phyloP scores from a whole-genome alignment of 2,113 vertebrate species.

The Passer domesticus region DNA sequence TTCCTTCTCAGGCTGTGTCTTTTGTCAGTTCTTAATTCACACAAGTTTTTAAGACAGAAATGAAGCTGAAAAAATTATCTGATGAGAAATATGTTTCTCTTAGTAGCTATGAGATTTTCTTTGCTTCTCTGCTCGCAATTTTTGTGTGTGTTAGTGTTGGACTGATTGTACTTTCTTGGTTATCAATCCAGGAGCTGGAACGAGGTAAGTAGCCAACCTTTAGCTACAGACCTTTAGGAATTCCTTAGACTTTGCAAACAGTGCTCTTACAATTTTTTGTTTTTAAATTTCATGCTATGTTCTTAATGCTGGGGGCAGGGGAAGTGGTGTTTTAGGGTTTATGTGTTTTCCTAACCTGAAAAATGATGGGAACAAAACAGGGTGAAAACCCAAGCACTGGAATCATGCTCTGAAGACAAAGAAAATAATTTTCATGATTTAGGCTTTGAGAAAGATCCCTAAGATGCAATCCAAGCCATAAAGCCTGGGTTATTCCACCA shows the following conservation, averaged over 20 bases:
- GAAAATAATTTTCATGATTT: neutral
- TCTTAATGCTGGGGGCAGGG: neutral
- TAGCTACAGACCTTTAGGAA: neutral
- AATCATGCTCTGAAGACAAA: neutral
- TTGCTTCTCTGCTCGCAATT: constrained; percentile 46
- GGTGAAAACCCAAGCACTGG: neutral
- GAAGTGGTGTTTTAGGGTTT: neutral
- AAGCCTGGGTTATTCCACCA: neutral
- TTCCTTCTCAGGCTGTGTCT: neutral
- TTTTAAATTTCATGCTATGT: neutral
- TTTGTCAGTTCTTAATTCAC: neutral
- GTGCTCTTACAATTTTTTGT: neutral
- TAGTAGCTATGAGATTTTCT: constrained; percentile 56
- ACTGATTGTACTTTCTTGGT: constrained; percentile 71
- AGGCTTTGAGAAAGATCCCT: neutral
- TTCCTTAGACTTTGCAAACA: neutral
- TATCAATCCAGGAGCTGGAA: constrained; percentile 36
- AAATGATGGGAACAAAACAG: neutral
- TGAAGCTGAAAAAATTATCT: constrained; percentile 12
- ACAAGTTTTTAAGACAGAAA: constrained; percentile 17
- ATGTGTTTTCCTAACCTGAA: neutral
- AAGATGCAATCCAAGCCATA: neutral
- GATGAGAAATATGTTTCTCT: neutral
- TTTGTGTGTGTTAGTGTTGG: constrained; percentile 55
- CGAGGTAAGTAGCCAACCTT: constrained; percentile 42